A percentile compares a stretch with the other conserved stretches of the same genome.
These are phyloP conservation scores for Nesoenas mayeri DNA, from an alignment of 2,113 vertebrate species.

Conservation along the genomic window DNA sequence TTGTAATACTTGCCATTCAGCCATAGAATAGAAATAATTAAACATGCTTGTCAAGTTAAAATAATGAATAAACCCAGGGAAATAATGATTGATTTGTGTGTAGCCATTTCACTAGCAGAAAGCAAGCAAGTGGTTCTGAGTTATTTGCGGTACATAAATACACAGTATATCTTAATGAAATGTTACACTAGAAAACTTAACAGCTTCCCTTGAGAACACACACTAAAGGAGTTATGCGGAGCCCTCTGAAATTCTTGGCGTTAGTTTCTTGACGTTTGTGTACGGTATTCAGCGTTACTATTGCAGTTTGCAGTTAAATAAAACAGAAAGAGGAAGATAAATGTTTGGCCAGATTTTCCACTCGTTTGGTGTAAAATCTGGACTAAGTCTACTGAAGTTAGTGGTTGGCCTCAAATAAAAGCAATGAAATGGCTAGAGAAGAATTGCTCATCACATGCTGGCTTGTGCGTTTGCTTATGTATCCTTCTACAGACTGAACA, in stretches of 20 bases:
- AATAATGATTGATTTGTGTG: conserved; percentile 23
- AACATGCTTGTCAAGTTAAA: conserved; percentile 17
- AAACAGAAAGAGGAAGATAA: not conserved
- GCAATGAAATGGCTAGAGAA: not conserved
- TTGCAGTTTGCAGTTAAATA: not conserved
- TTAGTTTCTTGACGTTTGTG: not conserved
- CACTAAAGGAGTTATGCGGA: not conserved
- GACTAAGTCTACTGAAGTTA: not conserved
- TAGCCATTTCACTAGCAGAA: conserved; percentile 7
- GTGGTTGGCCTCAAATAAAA: conserved; percentile 11
- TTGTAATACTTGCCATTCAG: not conserved
- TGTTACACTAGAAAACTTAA: not conserved
- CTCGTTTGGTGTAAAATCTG: not conserved
- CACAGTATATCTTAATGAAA: conserved; percentile 25
- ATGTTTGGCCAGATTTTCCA: not conserved
- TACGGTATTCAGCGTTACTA: not conserved
- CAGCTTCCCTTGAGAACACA: too few species aligned
- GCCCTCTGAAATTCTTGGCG: not conserved
- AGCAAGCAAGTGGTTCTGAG: not conserved
- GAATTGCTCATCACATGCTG: not conserved
- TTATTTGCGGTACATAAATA: conserved; percentile 15
- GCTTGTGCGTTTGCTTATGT: not conserved
- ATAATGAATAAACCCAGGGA: conserved; percentile 15
- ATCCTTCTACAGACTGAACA: not conserved
- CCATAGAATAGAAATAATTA: not conserved